phyloP scores from a whole-genome alignment of 1,140 invertebrate genomes.

The Hypsibius dujardini region DNA sequence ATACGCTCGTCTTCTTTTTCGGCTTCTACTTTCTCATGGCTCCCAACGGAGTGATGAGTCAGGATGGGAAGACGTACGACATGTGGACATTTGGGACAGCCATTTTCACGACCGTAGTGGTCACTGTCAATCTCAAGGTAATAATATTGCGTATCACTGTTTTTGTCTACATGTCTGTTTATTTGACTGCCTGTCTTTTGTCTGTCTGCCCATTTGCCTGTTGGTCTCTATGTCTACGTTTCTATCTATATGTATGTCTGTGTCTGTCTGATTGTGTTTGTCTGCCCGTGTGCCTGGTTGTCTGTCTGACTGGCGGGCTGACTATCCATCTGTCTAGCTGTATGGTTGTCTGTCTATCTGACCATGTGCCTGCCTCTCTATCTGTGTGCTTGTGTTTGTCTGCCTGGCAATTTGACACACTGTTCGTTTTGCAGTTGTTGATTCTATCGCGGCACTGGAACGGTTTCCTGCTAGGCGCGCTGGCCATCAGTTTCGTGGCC shows the following conservation, averaged over 20 bases:
- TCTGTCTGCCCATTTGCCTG: no score
- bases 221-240: no score
- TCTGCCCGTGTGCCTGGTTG: no score
- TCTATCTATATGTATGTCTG: no score
- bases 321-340: no score
- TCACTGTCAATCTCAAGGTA: conserved; percentile 40
- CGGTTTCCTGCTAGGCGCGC: conserved; percentile 39
- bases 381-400: not conserved
- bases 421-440: conserved; percentile 37
- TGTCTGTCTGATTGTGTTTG: no score
- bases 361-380: no score
- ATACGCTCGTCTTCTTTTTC: conserved; percentile 39
- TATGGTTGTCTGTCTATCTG: no score
- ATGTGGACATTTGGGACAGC: conserved; percentile 35
- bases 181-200: not conserved
- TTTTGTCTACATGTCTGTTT: not conserved
- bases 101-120: conserved; percentile 35
- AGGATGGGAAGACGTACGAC: conserved; percentile 32
- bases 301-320: no score
- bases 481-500: conserved; percentile 41
- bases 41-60: conserved; percentile 28
- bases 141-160: conserved; percentile 4
- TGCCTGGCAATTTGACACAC: not conserved
- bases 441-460: conserved; percentile 48
- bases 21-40: conserved; percentile 32